Evolutionary conservation across 2,888 invertebrate species (phyloP).

Genomic region (Trichopoda pennipes): DNA sequence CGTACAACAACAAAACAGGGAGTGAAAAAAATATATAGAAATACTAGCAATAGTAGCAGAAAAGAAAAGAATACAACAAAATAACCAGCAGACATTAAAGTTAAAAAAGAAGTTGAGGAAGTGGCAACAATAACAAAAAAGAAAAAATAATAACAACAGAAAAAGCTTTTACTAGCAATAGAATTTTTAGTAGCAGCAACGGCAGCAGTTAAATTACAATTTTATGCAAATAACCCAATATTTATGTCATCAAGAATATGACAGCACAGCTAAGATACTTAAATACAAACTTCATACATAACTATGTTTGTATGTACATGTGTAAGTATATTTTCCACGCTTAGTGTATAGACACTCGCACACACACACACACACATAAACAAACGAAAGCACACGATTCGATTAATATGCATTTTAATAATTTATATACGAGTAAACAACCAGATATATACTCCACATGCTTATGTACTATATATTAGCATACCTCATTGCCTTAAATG

Average conservation of each 20-base stretch:
- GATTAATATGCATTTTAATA: conserved; percentile 40
- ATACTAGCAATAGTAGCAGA: conserved; percentile 20
- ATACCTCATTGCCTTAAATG: conserved; percentile 12
- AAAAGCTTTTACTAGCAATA: conserved; percentile 28
- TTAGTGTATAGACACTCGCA: conserved; percentile 17
- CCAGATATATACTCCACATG: neutral
- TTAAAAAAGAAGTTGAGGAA: conserved; percentile 58
- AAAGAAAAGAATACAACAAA: conserved; percentile 36
- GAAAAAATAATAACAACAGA: conserved; percentile 20
- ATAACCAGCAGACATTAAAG: conserved; percentile 58
- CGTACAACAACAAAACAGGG: conserved; percentile 19
- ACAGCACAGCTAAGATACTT: conserved; percentile 63
- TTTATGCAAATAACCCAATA: conserved; percentile 77
- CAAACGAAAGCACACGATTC: conserved; percentile 15
- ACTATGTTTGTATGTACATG: no score
- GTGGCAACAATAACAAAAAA: conserved; percentile 42
- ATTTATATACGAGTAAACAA: conserved; percentile 25
- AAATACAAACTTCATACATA: conserved; percentile 33
- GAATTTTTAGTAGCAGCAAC: conserved; percentile 50
- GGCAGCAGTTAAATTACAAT: conserved; percentile 76
- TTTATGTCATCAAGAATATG: conserved; percentile 68
- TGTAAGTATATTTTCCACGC: conserved; percentile 26
- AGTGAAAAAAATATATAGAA: conserved; percentile 28
- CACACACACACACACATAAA: conserved; percentile 1
- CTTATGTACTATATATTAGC: neutral